Percentiles rank a stretch among this genome's conserved stretches.
Conservation (phyloP, 2,113 vertebrate species). For the Rallus limicola region DNA sequence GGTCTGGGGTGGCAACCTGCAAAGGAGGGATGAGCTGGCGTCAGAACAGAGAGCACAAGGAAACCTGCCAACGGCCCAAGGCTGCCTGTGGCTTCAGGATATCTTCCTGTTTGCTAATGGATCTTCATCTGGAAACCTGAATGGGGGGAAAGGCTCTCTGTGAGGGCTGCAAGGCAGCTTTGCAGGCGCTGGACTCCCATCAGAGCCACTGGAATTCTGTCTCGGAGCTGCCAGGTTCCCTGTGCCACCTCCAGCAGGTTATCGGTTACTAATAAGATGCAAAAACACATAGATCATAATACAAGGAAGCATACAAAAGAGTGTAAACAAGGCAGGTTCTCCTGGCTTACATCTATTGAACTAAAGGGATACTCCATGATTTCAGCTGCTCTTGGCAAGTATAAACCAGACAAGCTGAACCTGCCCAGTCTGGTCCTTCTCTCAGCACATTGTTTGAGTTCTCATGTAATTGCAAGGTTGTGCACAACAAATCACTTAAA, state of each 20-base stretch:
- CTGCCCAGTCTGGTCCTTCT: background rate
- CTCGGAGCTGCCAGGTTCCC: background rate
- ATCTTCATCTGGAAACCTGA: background rate
- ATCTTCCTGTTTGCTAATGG: background rate
- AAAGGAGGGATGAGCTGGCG: background rate
- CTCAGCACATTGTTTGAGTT: background rate
- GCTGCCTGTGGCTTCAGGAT: background rate
- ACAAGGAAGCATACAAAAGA: background rate
- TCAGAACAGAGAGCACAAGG: background rate
- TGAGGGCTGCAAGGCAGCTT: fast-evolving
- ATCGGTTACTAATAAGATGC: background rate
- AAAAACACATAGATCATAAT: background rate
- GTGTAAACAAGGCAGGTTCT: background rate
- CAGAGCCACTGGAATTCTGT: background rate
- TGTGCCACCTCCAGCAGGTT: background rate
- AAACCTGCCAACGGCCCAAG: fast-evolving
- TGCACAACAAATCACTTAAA: slow-evolving; percentile 1
- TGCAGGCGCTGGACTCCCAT: fast-evolving
- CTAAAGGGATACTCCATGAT: background rate
- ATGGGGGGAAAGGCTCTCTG: fast-evolving
- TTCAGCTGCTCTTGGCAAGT: background rate
- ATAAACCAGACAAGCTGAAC: background rate
- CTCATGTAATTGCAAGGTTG: background rate
- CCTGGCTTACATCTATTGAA: background rate
- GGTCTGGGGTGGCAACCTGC: background rate